phyloP scores from a whole-genome alignment of 2,113 vertebrate genomes.

The Herpetotheres cachinnans region DNA sequence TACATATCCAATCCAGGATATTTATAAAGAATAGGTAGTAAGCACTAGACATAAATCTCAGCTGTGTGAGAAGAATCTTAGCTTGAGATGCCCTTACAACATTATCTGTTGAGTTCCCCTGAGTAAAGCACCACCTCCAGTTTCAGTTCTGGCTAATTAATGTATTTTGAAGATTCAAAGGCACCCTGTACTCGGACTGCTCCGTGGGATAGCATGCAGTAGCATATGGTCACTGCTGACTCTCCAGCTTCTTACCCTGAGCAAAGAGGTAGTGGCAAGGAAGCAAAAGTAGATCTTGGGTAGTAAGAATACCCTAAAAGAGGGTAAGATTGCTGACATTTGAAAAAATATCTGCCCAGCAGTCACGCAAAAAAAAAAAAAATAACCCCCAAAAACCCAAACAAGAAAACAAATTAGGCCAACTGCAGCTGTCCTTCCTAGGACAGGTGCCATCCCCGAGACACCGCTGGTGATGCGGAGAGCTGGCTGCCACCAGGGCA shows the following conservation, averaged over 20 bases:
- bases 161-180: background rate
- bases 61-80: background rate
- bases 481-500: background rate
- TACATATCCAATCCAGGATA: background rate
- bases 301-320: background rate
- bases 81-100: background rate
- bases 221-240: background rate
- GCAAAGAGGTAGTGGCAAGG: background rate
- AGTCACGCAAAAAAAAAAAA: background rate
- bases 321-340: background rate
- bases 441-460: background rate
- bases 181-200: background rate
- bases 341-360: background rate
- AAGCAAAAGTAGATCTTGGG: background rate
- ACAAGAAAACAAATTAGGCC: background rate
- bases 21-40: background rate
- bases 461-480: background rate
- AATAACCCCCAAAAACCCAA: no score
- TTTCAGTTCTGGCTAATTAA: background rate
- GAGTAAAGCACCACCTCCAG: background rate
- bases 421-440: background rate
- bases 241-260: background rate
- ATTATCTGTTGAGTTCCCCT: background rate
- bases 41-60: background rate
- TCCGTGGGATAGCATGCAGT: background rate